Base-by-base conservation (phyloP, 2,888 invertebrate species). In the Masnerella sp. region DNA sequence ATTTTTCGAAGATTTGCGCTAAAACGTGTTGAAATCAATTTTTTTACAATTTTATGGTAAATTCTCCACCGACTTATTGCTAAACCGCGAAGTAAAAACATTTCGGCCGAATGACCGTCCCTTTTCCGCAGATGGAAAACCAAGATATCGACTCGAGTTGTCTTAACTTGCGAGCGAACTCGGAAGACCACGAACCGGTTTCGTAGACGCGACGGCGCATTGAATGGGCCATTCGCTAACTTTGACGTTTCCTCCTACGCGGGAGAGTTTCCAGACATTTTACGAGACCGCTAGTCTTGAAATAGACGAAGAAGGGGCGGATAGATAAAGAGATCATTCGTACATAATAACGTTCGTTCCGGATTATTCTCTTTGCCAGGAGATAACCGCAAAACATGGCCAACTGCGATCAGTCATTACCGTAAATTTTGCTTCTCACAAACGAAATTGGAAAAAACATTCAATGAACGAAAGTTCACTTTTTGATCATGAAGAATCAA, bases 201-300 rank as follows among this genome's bases (percentile, higher is more conserved):
- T 67, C 72, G 75, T 75, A 40, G 80, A 81, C 77, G 74, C 78
- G 69, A 67, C 78, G 69, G 69, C 76, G 74, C 80, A 78, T 77
- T 79, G 78, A 80, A 82, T 80, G 78, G 77, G 32, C 79, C 80
- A 80, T 80, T 83, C 78, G 78, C 79, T 72, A 82, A 83, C 80
- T 83, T 81, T 79, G 80, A 81, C 79, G 80, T 80, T 82, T 78
- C 80, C 80, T 77, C 80, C 78, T 74, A 80, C 80, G 73, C 69
- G 54, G 45, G 45, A 74, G 77, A 82, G 79, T 81, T 82, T 82
- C 74, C 80, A 80, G 80, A 80, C 80, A 72, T 81, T 83, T 82
- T 80, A 82, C 80, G 82, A 82, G 80, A 77, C 80, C 80, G 77
- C 67, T 75, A 70, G 65, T 74, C 73, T 73, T 69, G 68, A 18